phyloP scores from a whole-genome alignment of 1,140 invertebrate species.

The Copidosoma floridanum region DNA sequence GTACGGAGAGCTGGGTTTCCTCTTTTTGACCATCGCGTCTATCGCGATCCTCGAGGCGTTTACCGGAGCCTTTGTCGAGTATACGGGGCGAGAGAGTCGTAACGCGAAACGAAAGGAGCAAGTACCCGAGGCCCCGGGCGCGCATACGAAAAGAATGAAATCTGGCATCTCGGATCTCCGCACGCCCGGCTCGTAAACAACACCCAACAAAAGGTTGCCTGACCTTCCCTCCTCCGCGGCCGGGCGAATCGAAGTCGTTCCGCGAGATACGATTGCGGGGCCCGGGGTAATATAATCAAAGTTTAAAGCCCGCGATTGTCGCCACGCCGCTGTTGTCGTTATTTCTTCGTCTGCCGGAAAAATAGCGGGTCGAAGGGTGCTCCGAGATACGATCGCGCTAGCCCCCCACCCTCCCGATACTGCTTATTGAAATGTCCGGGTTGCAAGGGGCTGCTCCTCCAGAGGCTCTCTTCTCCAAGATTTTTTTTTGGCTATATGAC shows the following conservation, averaged over 20 bases:
- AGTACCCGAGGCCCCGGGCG: too few relatives aligned
- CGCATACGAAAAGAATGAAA: constrained; percentile 37
- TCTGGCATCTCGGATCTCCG: constrained; percentile 44
- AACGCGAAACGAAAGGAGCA: too few relatives aligned
- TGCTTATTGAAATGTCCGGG: too few relatives aligned
- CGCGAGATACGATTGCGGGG: too few relatives aligned
- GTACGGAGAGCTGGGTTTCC: neutral
- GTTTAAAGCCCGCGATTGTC: constrained; percentile 47
- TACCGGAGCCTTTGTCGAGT: too few relatives aligned
- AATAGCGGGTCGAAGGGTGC: constrained; percentile 28
- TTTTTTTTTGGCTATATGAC: constrained; percentile 4
- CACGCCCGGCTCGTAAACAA: constrained; percentile 55
- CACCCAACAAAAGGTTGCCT: constrained; percentile 52
- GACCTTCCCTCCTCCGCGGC: constrained; percentile 47
- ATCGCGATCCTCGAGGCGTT: too few relatives aligned
- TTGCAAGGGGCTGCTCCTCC: too few relatives aligned
- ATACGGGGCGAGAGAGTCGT: too few relatives aligned
- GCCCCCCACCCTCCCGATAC: constrained; percentile 36
- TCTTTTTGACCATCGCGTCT: neutral
- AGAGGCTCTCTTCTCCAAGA: neutral
- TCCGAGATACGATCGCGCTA: constrained; percentile 43
- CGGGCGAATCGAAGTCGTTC: constrained; percentile 40
- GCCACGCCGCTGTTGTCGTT: constrained; percentile 10
- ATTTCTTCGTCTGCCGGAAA: constrained; percentile 24
- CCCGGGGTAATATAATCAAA: constrained; percentile 54